Conservation (phyloP, 2,888 invertebrate genomes). For the Pollenia amentaria region DNA sequence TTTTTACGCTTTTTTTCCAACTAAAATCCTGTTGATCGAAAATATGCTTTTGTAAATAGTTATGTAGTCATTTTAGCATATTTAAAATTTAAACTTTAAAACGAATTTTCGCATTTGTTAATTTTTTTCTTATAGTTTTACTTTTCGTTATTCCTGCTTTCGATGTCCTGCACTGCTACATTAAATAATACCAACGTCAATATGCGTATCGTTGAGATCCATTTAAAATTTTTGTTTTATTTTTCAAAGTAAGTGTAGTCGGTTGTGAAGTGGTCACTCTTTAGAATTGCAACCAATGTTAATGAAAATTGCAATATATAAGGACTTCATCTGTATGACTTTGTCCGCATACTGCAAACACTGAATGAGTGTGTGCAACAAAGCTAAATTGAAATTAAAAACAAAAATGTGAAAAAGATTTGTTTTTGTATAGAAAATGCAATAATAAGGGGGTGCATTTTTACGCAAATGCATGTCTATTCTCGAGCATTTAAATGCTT, state of each 20-base stretch:
- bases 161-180: not conserved
- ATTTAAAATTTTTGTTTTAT: conserved; percentile 6
- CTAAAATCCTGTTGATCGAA: too few relatives aligned
- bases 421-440: conserved; percentile 33
- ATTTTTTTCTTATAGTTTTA: conserved; percentile 23
- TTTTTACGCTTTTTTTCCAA: too few relatives aligned
- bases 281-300: conserved; percentile 38
- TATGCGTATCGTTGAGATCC: conserved; percentile 53
- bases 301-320: conserved; percentile 53
- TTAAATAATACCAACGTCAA: conserved; percentile 70
- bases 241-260: conserved; percentile 40
- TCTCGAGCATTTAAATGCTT: too few relatives aligned
- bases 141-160: conserved; percentile 7
- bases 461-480: too few relatives aligned
- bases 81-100: too few relatives aligned
- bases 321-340: not conserved
- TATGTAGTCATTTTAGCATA: too few relatives aligned
- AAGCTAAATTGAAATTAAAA: conserved; percentile 58
- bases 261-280: conserved; percentile 47
- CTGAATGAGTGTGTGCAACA: not conserved
- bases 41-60: too few relatives aligned
- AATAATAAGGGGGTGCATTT: not conserved
- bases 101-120: conserved; percentile 58
- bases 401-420: not conserved
- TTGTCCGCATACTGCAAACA: conserved; percentile 3